phyloP scores from a whole-genome alignment of 1,140 invertebrate genomes.

The Drosophila persimilis region DNA sequence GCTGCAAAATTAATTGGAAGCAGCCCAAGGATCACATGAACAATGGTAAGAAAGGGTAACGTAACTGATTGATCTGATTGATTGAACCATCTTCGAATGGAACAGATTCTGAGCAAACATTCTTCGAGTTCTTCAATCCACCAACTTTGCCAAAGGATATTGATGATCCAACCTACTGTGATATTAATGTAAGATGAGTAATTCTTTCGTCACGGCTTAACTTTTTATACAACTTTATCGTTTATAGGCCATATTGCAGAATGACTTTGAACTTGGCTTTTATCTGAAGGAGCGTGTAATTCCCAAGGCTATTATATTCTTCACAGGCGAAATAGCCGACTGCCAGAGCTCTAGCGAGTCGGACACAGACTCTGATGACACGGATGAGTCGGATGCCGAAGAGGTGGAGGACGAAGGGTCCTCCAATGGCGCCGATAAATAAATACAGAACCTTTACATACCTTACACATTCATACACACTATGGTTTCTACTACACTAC shows the following conservation, averaged over 20 bases:
- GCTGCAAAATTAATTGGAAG: conserved; percentile 84
- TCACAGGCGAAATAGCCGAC: conserved; percentile 89
- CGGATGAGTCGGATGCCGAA: conserved; percentile 84
- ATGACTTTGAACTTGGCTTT: conserved; percentile 96
- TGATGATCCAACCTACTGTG: conserved; percentile 59
- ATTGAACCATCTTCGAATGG: neutral
- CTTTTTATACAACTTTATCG: neutral
- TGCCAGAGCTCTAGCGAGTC: conserved; percentile 82
- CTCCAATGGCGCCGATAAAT: conserved; percentile 48
- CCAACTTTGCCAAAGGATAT: conserved; percentile 84
- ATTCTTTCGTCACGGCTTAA: neutral
- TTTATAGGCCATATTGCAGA: conserved; percentile 83
- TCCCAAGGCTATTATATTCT: conserved; percentile 94
- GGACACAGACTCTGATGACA: conserved; percentile 87
- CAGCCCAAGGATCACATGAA: conserved; percentile 92
- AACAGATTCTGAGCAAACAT: conserved; percentile 83
- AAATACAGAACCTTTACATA: neutral
- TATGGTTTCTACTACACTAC: no score
- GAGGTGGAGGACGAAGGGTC: conserved; percentile 55
- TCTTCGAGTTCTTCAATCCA: conserved; percentile 97
- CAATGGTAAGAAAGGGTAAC: conserved; percentile 89
- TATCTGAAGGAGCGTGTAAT: conserved; percentile 93
- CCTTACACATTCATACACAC: no score
- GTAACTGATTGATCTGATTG: neutral
- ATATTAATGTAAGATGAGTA: conserved; percentile 67